Conservation (phyloP, 2,797 vertebrate species). For the Sebastes taczanowskii region DNA sequence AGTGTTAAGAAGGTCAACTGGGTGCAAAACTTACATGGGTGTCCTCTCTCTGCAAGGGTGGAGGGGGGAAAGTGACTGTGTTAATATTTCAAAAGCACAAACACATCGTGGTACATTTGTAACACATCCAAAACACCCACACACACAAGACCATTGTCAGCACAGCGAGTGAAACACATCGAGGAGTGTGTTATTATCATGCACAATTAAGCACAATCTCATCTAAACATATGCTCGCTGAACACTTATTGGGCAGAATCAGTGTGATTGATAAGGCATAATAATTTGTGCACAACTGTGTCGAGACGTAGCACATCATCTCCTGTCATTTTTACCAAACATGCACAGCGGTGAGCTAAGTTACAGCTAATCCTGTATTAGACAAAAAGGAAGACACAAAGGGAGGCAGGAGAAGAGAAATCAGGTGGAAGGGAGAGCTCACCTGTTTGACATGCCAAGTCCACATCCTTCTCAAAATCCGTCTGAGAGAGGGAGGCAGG, state of each 20-base stretch:
- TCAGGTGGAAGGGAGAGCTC: conserved; percentile 61
- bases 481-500: conserved; percentile 84
- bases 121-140: conserved; percentile 34
- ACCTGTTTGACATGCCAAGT: conserved; percentile 99
- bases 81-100: conserved; percentile 73
- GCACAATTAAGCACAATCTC: conserved; percentile 69
- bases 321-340: conserved; percentile 43
- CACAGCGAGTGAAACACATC: conserved; percentile 38
- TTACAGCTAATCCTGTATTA: conserved; percentile 26
- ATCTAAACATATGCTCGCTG: conserved; percentile 55
- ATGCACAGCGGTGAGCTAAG: conserved; percentile 17
- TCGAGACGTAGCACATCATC: conserved; percentile 41
- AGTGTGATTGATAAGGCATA: conserved; percentile 67
- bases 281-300: conserved; percentile 49
- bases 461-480: conserved; percentile 99
- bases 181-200: conserved; percentile 63
- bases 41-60: conserved; percentile 85
- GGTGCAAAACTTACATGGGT: conserved; percentile 86
- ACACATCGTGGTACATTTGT: conserved; percentile 38
- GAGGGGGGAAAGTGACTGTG: conserved; percentile 68
- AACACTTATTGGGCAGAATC: conserved; percentile 63
- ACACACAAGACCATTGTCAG: conserved; percentile 19
- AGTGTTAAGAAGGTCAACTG: conserved; percentile 46
- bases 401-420: neutral
- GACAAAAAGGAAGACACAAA: conserved; percentile 19